Conservation (phyloP, 1,140 invertebrate species). For the Babylonia areolata region DNA sequence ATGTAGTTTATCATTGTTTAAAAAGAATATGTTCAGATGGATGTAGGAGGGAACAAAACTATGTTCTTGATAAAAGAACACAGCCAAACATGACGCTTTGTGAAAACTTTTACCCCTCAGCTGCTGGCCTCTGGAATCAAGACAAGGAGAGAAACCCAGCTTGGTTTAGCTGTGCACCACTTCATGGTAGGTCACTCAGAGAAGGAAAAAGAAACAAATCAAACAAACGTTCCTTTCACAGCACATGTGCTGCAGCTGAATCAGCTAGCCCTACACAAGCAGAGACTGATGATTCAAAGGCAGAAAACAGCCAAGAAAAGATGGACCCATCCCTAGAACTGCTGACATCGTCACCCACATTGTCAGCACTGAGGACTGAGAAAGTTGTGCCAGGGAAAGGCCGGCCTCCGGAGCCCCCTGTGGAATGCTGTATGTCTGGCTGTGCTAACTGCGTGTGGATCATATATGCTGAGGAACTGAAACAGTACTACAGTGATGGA, state of each 20-base stretch:
- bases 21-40: not conserved
- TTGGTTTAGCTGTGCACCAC: not conserved
- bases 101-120: not conserved
- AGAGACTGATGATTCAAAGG: not conserved
- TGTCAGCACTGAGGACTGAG: conserved; percentile 32
- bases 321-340: conserved; percentile 13
- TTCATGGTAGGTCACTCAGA: not conserved
- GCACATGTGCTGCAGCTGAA: not conserved
- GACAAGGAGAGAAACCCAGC: not conserved
- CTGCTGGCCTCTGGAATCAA: not conserved
- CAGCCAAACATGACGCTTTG: not conserved
- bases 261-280: not conserved
- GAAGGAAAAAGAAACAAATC: not conserved
- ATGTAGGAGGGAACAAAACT: not conserved
- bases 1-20: not conserved
- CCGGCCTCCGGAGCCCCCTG: conserved; percentile 69
- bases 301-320: not conserved
- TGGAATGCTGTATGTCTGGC: conserved; percentile 91
- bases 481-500: conserved; percentile 81
- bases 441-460: conserved; percentile 97
- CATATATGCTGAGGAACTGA: conserved; percentile 90
- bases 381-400: conserved; percentile 67
- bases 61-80: not conserved
- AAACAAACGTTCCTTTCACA: not conserved
- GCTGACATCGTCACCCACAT: not conserved